Percentiles rank a stretch among this genome's conserved stretches.
These are phyloP conservation scores for Homalodisca vitripennis DNA, from an alignment of 1,140 invertebrate genomes.

Conservation along the genomic window DNA sequence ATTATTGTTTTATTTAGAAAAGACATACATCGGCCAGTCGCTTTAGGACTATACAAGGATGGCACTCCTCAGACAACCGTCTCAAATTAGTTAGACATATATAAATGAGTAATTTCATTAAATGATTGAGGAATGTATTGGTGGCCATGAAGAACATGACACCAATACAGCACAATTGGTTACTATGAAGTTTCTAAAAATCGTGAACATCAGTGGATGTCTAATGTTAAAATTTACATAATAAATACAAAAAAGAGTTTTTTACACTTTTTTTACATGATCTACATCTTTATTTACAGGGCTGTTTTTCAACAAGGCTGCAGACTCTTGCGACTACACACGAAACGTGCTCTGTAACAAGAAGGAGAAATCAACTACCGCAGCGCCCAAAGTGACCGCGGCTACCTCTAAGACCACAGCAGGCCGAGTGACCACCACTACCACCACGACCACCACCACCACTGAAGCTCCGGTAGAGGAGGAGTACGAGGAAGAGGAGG, in stretches of 20 bases:
- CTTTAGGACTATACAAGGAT: too few species aligned
- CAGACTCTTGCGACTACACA: conserved; percentile 89
- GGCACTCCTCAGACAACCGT: too few species aligned
- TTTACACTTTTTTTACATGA: background rate
- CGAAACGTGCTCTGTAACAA: conserved; percentile 79
- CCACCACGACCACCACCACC: conserved; percentile 48
- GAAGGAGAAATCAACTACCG: conserved; percentile 34
- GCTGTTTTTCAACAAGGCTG: conserved; percentile 85
- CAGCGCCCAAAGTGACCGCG: conserved; percentile 49
- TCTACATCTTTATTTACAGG: conserved; percentile 51
- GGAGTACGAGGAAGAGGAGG: conserved; percentile 65
- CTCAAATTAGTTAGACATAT: too few species aligned
- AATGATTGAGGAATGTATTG: too few species aligned
- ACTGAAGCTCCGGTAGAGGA: conserved; percentile 50
- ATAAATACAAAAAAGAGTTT: background rate
- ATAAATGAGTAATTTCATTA: too few species aligned
- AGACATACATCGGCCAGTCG: too few species aligned
- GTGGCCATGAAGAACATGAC: too few species aligned
- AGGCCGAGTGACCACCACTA: conserved; percentile 51
- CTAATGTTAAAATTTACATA: too few species aligned
- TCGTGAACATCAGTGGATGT: too few species aligned
- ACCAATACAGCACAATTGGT: too few species aligned
- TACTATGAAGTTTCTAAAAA: too few species aligned
- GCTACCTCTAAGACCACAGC: conserved; percentile 53
- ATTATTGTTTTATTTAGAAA: too few species aligned